Base-by-base conservation (phyloP, 2,113 vertebrate species). In the Urocolius indicus region DNA sequence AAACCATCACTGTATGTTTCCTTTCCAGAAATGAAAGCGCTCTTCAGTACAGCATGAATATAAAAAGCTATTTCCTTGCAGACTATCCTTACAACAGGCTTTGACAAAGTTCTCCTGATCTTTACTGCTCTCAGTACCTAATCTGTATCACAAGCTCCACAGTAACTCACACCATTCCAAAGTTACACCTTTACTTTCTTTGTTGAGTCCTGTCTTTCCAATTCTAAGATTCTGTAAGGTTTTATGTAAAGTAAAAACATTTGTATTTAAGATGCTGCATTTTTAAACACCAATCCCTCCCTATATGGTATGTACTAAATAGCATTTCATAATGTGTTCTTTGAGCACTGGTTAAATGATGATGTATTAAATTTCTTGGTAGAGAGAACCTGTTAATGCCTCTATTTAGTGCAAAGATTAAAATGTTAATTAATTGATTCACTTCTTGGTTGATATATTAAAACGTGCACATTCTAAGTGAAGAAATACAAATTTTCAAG, bases 401-500 rank as follows among this genome's bases (percentile, higher is more conserved):
- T 34, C 66, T 57, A 16, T 63, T 80, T 29, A 6, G 9, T 87
- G 18, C 15, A 73, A 89, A 76, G 11, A 88, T 62, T 72, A 79
- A 54, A 81, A 90, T 18, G 22, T 82, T 93, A 81, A 77, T 58
- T 38, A 84, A 76, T 49, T 5, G 10, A 82, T 83, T 83, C 4
- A 85, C 76, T 79, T 90, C 30, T 63, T 79, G 41, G 19, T 93
- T 76, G 83, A 36, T 73, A 26, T 54, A 41, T 57, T 57, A 72
- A 87, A 83, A 71, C 11, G 80, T 2, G 6, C 41, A 65, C 18
- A 52, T 11, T 51, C 11, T 18, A 79, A 82, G 14, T 43, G 38
- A 93, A 95, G 62, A 89, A 76, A 88, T 66, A 69, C 16, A 87
- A 38, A 72, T 73, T 88, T 69, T 91, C 67, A 80, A 58, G 67